A percentile compares a stretch with the other conserved stretches of the same genome.
These are phyloP conservation scores for Pollachius pollachius DNA, from an alignment of 2,113 vertebrate species.

Conservation along the genomic window DNA sequence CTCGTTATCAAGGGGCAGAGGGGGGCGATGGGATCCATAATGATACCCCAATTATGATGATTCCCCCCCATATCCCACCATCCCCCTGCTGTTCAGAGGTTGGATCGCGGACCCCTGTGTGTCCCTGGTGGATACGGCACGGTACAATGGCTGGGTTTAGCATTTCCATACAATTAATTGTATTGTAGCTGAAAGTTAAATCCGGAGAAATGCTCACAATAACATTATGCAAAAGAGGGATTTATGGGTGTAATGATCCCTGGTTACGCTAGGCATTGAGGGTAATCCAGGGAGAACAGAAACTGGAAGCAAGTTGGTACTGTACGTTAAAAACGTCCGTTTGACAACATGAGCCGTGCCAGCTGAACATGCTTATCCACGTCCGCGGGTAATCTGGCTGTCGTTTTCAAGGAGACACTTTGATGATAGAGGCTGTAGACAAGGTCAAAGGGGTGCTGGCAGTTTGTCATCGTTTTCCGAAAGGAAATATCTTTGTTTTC, in stretches of 20 bases:
- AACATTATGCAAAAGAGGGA: slow-evolving; percentile 57
- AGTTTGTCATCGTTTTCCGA: slow-evolving; percentile 21
- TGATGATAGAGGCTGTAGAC: no score
- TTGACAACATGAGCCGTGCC: neutral
- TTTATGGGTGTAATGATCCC: slow-evolving; percentile 57
- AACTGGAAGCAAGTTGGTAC: slow-evolving; percentile 24
- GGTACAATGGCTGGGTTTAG: slow-evolving; percentile 23
- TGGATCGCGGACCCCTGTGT: neutral
- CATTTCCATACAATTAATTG: slow-evolving; percentile 47
- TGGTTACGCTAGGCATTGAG: slow-evolving; percentile 10
- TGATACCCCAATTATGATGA: slow-evolving; percentile 18
- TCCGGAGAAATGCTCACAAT: slow-evolving; percentile 40
- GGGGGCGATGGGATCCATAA: slow-evolving; percentile 36
- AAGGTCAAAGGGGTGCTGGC: neutral
- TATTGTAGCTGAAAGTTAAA: slow-evolving; percentile 43
- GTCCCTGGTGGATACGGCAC: neutral
- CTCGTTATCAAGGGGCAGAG: slow-evolving; percentile 45
- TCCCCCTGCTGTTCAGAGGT: neutral
- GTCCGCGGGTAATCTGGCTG: no score
- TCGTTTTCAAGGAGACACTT: no score
- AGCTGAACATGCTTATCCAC: neutral
- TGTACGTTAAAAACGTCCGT: neutral
- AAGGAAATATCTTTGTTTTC: slow-evolving; percentile 5
- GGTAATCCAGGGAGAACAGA: slow-evolving; percentile 32
- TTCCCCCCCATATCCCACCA: neutral